Conservation (phyloP, 2,888 invertebrate species). For the Ophion ellenae region DNA sequence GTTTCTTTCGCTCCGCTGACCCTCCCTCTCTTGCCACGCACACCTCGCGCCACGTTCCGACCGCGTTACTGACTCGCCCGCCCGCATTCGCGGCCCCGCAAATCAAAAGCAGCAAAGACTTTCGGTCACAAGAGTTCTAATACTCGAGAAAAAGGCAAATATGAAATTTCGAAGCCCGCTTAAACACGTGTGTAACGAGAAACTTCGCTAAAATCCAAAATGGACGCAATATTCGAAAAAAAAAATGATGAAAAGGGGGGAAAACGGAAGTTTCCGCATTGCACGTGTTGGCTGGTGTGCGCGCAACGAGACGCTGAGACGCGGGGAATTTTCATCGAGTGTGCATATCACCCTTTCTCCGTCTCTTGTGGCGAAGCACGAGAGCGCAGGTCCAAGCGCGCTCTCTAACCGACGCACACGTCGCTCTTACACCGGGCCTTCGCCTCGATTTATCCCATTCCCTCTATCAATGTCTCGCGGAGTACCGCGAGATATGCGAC, state of each 20-base stretch:
- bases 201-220: background rate
- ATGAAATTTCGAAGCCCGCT: no score
- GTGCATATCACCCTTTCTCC: slow-evolving; percentile 33
- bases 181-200: background rate
- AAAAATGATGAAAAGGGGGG: background rate
- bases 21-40: background rate
- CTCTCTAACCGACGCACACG: slow-evolving; percentile 58
- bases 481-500: slow-evolving; percentile 5
- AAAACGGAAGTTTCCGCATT: background rate
- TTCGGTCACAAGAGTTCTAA: background rate
- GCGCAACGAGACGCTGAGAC: slow-evolving; percentile 49
- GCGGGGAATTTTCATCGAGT: slow-evolving; percentile 72
- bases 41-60: slow-evolving; percentile 18
- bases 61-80: background rate
- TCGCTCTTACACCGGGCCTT: slow-evolving; percentile 29
- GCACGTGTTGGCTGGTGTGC: slow-evolving; percentile 62
- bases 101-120: background rate
- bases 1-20: slow-evolving; percentile 33
- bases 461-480: slow-evolving; percentile 17
- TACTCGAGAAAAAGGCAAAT: no score
- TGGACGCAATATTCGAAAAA: background rate
- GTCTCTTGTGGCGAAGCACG: slow-evolving; percentile 42
- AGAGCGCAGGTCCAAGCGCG: slow-evolving; percentile 66
- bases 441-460: slow-evolving; percentile 21
- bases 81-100: background rate